These are phyloP conservation scores for Drosophila percnosoma DNA, from an alignment of 2,888 invertebrate genomes.

Conservation along the genomic window DNA sequence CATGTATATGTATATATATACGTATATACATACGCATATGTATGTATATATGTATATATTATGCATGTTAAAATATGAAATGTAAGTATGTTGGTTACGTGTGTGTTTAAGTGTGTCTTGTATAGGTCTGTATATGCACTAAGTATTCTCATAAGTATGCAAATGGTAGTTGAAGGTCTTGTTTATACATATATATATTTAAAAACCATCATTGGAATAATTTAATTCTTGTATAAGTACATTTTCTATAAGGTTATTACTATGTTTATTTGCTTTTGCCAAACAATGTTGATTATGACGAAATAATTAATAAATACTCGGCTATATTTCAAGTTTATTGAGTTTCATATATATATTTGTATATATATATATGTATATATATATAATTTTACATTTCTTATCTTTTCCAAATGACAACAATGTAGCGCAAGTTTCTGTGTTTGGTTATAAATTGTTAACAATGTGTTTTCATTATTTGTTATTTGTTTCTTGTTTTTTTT, in stretches of 20 bases:
- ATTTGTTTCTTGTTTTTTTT: background rate
- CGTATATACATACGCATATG: slow-evolving; percentile 28
- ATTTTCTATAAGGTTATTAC: slow-evolving; percentile 52
- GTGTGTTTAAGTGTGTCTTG: slow-evolving; percentile 23
- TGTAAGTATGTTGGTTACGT: slow-evolving; percentile 13
- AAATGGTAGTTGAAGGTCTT: slow-evolving; percentile 20
- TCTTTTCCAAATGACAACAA: slow-evolving; percentile 69
- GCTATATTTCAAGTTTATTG: slow-evolving; percentile 49
- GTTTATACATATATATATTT: slow-evolving; percentile 31
- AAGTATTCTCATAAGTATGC: slow-evolving; percentile 56
- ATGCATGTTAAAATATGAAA: slow-evolving; percentile 10
- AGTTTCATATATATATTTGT: slow-evolving; percentile 4
- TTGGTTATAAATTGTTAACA: slow-evolving; percentile 44
- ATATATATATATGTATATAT: background rate
- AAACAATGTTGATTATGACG: slow-evolving; percentile 46
- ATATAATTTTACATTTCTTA: slow-evolving; percentile 28
- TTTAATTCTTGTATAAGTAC: slow-evolving; percentile 49
- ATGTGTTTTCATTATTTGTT: slow-evolving; percentile 13
- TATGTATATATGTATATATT: slow-evolving; percentile 24
- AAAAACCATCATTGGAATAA: slow-evolving; percentile 59
- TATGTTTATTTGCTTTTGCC: slow-evolving; percentile 26
- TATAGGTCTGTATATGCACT: slow-evolving; percentile 4
- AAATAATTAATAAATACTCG: slow-evolving; percentile 51
- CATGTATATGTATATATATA: slow-evolving; percentile 20
- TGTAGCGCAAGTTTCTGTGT: slow-evolving; percentile 59